Evolutionary conservation across 1,140 invertebrate species (phyloP).

Genomic region (Conopomorpha cramerella): DNA sequence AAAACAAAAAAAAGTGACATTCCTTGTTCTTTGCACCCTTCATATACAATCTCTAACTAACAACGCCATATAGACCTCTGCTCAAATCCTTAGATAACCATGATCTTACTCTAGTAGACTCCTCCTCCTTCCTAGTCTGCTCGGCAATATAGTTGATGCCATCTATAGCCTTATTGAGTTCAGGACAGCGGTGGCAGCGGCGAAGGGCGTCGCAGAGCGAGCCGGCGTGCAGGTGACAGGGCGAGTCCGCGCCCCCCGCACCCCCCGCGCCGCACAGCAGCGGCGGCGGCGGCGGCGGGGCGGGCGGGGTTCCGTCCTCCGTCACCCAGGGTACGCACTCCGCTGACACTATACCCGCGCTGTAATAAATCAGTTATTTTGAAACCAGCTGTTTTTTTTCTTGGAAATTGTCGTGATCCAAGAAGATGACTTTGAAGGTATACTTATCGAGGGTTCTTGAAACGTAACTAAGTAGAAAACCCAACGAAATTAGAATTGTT

Average conservation of each 20-base stretch:
- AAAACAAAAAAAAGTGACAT: too few relatives aligned
- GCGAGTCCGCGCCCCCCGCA: constrained; percentile 17
- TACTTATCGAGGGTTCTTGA: too few relatives aligned
- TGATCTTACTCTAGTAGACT: constrained; percentile 86
- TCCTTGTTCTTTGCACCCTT: too few relatives aligned
- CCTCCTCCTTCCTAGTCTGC: constrained; percentile 89
- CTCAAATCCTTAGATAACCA: too few relatives aligned
- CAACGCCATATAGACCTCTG: too few relatives aligned
- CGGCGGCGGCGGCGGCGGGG: constrained; percentile 22
- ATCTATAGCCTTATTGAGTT: constrained; percentile 89
- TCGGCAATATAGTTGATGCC: constrained; percentile 92
- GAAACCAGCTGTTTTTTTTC: too few relatives aligned
- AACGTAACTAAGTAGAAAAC: too few relatives aligned
- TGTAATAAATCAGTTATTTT: too few relatives aligned
- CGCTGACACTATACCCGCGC: constrained; percentile 10
- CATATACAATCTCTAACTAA: too few relatives aligned
- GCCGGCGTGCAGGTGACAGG: constrained; percentile 35
- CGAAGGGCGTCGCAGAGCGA: constrained; percentile 59
- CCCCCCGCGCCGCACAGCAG: constrained; percentile 45
- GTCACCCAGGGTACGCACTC: constrained; percentile 8
- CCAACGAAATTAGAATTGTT: too few relatives aligned
- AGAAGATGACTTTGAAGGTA: too few relatives aligned
- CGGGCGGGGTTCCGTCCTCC: constrained; percentile 5
- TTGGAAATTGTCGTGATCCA: too few relatives aligned
- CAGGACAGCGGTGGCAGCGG: constrained; percentile 86